Evolutionary conservation across 2,113 vertebrate genomes (phyloP), one percentile per base, ranked within the genome.

Genomic region (Forbesichthys agassizii): DNA sequence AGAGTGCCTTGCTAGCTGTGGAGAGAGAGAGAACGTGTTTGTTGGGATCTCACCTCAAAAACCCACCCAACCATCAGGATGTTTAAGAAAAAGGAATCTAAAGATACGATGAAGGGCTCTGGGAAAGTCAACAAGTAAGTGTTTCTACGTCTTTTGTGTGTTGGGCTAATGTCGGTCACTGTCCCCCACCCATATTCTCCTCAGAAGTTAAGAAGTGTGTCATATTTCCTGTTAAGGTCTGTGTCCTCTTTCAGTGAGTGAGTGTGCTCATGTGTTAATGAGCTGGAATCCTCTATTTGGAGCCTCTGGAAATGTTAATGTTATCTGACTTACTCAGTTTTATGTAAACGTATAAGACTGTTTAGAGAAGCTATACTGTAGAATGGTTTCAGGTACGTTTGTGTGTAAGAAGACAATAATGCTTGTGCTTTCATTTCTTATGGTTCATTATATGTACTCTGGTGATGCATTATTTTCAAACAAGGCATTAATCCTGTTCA

Each of bases 51-150:
- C 71, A 14, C 58, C 71, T 36, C 59, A 33, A 68, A 36, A 48
- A 52, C 42, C 58, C 3, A 54, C 20, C 9, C 60, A 0, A 64
- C 64, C 53, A 10, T 48, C 88, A 90, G 77, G 81, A 91, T 91
- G 89, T 85, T 89, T 48, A 89, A 79, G 83, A 88, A 84, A 80
- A 88, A 82, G 71, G 83, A 83, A 0, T n/a, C 9, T 5, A 80
- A 83, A 56, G 79, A 47, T 12, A 57, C 82, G 3, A 3, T 80
- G 53, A 90, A 89, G 59, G 3, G 6, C 27, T 70, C 83, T 54
- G 46, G 66, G 75, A 91, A 86, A 79, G 66, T 52, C 69, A 88
- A 0, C 86, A 89, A 84, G 91, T 92, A 74, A 89, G 88, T 88
- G 16, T 68, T 48, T 16, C 13, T 48, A 9, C 14, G 46, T 12